Percentiles rank a stretch among this genome's conserved stretches.
These are phyloP conservation scores for Drosophila malerkotliana DNA, from an alignment of 1,140 invertebrate genomes.

Conservation along the genomic window DNA sequence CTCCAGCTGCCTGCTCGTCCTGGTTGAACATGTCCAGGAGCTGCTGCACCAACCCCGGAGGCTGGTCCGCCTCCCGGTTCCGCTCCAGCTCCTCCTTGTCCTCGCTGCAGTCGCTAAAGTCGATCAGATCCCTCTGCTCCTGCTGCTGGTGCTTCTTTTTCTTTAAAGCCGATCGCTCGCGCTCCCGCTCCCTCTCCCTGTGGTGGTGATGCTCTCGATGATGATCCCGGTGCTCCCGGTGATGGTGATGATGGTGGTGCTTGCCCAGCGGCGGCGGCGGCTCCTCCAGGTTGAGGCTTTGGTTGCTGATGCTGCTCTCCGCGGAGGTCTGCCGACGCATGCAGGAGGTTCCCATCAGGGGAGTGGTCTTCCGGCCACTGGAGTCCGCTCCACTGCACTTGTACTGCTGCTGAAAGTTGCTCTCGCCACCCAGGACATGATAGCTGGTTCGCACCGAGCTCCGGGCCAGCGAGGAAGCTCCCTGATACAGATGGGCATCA, in stretches of 20 bases:
- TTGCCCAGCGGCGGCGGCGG: constrained; percentile 29
- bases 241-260: constrained; percentile 41
- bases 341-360: constrained; percentile 65
- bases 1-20: constrained; percentile 21
- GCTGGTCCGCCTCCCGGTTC: constrained; percentile 30
- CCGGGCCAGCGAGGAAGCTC: constrained; percentile 71
- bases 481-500: constrained; percentile 64
- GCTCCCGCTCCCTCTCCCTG: constrained; percentile 34
- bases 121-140: constrained; percentile 63
- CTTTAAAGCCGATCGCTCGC: constrained; percentile 30
- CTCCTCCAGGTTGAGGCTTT: constrained; percentile 75
- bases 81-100: constrained; percentile 50
- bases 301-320: constrained; percentile 83
- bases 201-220: constrained; percentile 60
- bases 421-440: constrained; percentile 69
- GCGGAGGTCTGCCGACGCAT: constrained; percentile 82
- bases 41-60: constrained; percentile 52
- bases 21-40: constrained; percentile 58
- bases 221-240: constrained; percentile 43
- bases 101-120: constrained; percentile 78
- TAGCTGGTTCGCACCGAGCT: constrained; percentile 80
- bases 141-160: constrained; percentile 57
- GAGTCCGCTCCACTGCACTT: constrained; percentile 71
- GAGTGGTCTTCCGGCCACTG: constrained; percentile 63
- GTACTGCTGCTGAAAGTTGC: constrained; percentile 81